Conservation (phyloP, 2,113 vertebrate genomes). For the Vimba vimba region DNA sequence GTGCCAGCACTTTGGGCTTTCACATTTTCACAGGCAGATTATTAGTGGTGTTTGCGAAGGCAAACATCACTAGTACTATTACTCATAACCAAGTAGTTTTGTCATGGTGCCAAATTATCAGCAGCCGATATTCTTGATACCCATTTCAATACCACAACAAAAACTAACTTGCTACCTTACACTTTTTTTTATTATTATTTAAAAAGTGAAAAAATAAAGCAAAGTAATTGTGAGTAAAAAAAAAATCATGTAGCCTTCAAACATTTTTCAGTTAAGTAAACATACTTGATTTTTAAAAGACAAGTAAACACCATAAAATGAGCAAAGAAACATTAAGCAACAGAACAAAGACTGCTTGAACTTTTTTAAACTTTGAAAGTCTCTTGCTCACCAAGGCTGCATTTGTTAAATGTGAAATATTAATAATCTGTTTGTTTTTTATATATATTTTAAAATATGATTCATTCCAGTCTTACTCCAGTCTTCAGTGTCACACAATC, state of each 20-base stretch:
- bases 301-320: background rate
- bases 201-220: background rate
- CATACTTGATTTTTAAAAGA: background rate
- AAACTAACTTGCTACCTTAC: too few relatives aligned
- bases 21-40: slow-evolving; percentile 8
- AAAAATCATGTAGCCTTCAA: background rate
- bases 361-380: background rate
- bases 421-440: background rate
- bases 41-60: background rate
- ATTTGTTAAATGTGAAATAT: background rate
- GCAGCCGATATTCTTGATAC: background rate
- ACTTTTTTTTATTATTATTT: background rate
- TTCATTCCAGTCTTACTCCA: background rate
- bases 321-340: background rate
- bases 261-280: background rate
- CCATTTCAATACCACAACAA: too few relatives aligned
- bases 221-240: background rate
- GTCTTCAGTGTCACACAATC: background rate
- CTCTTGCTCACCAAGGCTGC: background rate
- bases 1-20: slow-evolving; percentile 21
- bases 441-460: background rate
- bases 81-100: background rate
- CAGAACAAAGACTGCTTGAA: background rate
- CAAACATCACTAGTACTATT: background rate
- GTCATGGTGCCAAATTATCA: background rate